phyloP scores from a whole-genome alignment of 2,113 vertebrate species.

The Gulo gulo region DNA sequence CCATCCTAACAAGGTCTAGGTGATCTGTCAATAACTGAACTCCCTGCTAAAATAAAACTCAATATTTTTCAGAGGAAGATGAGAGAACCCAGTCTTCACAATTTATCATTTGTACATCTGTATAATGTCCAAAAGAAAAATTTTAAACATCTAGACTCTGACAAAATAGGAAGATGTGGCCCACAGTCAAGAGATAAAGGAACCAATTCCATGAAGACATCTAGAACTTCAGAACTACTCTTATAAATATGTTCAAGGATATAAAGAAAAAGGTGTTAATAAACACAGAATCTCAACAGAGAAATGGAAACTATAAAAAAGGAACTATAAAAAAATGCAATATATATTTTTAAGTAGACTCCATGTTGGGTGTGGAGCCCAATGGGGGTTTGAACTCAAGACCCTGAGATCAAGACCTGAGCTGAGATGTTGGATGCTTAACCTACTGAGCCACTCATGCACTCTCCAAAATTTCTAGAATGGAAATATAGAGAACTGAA shows the following conservation, averaged over 20 bases:
- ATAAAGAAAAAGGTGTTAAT: constrained; percentile 36
- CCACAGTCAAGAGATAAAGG: constrained; percentile 30
- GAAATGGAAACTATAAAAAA: constrained; percentile 34
- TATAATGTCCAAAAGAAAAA: not conserved
- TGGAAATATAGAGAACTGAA: constrained; percentile 13
- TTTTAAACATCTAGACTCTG: not conserved
- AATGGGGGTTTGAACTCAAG: not conserved
- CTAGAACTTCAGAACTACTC: not conserved
- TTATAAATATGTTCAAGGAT: not conserved
- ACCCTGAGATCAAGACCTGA: not conserved
- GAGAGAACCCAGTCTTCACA: constrained; percentile 19
- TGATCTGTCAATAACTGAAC: constrained; percentile 29
- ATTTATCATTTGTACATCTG: not conserved
- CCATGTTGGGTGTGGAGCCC: not conserved
- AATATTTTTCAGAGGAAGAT: constrained; percentile 30
- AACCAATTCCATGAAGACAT: not conserved
- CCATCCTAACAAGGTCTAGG: not conserved
- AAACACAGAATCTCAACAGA: not conserved
- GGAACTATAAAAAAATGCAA: not conserved
- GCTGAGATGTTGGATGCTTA: not conserved
- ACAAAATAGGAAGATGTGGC: constrained; percentile 31
- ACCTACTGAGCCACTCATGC: not conserved
- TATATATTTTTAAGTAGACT: not conserved
- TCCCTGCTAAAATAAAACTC: constrained; percentile 17
- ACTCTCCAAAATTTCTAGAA: not conserved